These are phyloP conservation scores for Alentia gelatinosa DNA, from an alignment of 2,888 invertebrate species.

Conservation along the genomic window DNA sequence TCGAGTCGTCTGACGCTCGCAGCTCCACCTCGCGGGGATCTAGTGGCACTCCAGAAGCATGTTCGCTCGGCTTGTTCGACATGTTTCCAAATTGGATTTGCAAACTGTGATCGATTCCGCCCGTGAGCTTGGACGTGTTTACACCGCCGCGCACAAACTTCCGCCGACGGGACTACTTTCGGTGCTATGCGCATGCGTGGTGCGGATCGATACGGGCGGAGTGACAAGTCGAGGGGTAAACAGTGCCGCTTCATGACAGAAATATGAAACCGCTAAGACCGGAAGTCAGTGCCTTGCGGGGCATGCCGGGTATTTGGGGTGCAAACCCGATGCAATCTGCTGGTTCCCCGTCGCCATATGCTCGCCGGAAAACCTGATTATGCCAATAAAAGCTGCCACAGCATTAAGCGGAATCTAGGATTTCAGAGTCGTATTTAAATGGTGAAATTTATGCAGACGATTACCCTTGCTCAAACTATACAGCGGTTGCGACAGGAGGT, in stretches of 20 bases:
- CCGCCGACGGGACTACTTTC: slow-evolving; percentile 12
- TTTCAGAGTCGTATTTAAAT: not conserved
- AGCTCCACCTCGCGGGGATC: not conserved
- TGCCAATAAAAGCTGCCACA: not conserved
- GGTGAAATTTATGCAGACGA: not conserved
- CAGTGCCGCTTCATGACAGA: slow-evolving; percentile 29
- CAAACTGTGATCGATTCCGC: slow-evolving; percentile 17
- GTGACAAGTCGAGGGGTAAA: slow-evolving; percentile 44
- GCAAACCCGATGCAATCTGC: slow-evolving; percentile 1
- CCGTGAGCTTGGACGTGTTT: not conserved
- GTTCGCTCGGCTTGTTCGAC: slow-evolving; percentile 29
- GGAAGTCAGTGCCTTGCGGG: not conserved
- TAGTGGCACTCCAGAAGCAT: slow-evolving; percentile 28
- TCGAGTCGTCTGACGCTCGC: not conserved
- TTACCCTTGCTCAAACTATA: too few relatives aligned
- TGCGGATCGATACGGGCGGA: slow-evolving; percentile 52
- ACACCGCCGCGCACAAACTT: not conserved
- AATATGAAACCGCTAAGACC: slow-evolving; percentile 39
- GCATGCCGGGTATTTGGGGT: not conserved
- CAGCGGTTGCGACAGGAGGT: too few relatives aligned
- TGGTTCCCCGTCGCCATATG: not conserved
- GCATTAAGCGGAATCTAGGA: slow-evolving; percentile 1
- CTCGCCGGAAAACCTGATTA: not conserved
- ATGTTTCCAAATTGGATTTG: slow-evolving; percentile 53
- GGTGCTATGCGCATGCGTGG: not conserved